A percentile compares a stretch with the other conserved stretches of the same genome.
phyloP scores from a whole-genome alignment of 1,140 invertebrate species.

The Hylyphantes graminicola region DNA sequence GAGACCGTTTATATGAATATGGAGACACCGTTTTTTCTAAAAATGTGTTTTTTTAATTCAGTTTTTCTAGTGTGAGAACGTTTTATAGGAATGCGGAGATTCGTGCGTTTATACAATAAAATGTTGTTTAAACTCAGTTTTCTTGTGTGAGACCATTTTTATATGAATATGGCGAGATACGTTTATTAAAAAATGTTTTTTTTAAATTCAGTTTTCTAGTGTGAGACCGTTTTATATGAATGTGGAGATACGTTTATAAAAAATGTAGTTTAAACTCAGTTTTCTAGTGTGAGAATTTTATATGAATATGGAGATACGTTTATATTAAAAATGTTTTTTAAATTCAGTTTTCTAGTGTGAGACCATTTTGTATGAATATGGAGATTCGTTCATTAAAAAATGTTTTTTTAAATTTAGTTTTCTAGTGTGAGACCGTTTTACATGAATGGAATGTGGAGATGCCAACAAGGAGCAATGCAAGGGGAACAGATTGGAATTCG shows the following conservation, averaged over 20 bases:
- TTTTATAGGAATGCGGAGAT: constrained; percentile 90
- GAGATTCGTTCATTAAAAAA: background rate
- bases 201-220: no score
- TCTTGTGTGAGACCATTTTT: constrained; percentile 84
- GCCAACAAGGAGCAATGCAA: constrained; percentile 81
- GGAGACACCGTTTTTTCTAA: background rate
- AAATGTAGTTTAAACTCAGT: no score
- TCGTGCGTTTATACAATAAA: no score
- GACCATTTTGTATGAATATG: constrained; percentile 96
- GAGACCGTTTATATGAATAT: no score
- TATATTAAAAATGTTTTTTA: background rate
- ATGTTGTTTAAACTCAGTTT: constrained; percentile 69
- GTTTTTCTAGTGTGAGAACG: constrained; percentile 85
- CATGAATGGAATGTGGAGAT: constrained; percentile 96
- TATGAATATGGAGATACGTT: background rate
- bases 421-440: constrained; percentile 90
- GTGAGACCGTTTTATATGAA: no score
- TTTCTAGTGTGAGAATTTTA: no score
- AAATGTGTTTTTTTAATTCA: background rate
- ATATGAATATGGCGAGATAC: no score
- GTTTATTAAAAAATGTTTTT: no score
- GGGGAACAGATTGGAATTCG: constrained; percentile 94
- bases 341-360: constrained; percentile 78
- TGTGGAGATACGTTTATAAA: background rate
- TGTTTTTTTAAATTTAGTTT: constrained; percentile 69